phyloP scores from a whole-genome alignment of 2,113 vertebrate species.

The Prionailurus viverrinus region DNA sequence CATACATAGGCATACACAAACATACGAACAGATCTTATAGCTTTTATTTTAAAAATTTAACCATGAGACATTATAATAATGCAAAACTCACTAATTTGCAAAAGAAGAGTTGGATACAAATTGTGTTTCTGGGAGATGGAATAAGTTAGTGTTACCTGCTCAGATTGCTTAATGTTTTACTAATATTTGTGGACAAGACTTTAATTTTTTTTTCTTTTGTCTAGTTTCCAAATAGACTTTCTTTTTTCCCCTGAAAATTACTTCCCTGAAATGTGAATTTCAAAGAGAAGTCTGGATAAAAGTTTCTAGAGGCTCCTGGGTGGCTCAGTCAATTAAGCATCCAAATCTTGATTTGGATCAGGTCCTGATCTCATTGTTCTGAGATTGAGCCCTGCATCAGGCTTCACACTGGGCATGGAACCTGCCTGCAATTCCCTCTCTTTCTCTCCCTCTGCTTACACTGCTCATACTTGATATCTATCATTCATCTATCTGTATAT shows the following conservation, averaged over 20 bases:
- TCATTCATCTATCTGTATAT: too few species aligned
- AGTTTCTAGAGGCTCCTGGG: background rate
- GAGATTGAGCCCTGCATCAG: too few species aligned
- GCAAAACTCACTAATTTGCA: background rate
- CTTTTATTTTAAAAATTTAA: background rate
- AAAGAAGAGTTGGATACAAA: background rate
- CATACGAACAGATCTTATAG: background rate
- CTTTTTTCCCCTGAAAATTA: background rate
- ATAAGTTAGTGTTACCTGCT: background rate
- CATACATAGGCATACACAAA: background rate
- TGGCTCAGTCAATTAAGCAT: too few species aligned
- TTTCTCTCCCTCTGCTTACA: too few species aligned
- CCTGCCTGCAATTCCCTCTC: too few species aligned
- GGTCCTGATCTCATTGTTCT: too few species aligned
- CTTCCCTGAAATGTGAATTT: background rate
- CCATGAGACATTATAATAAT: background rate
- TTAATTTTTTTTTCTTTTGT: background rate
- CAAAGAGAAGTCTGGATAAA: background rate
- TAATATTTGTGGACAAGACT: background rate
- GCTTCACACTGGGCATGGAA: too few species aligned
- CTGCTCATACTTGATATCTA: too few species aligned
- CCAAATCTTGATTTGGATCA: too few species aligned
- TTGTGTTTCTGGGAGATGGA: background rate
- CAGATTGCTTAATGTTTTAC: background rate
- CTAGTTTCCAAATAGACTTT: background rate